Conservation (phyloP, 1,140 invertebrate species). For the Listronotus oregonensis region DNA sequence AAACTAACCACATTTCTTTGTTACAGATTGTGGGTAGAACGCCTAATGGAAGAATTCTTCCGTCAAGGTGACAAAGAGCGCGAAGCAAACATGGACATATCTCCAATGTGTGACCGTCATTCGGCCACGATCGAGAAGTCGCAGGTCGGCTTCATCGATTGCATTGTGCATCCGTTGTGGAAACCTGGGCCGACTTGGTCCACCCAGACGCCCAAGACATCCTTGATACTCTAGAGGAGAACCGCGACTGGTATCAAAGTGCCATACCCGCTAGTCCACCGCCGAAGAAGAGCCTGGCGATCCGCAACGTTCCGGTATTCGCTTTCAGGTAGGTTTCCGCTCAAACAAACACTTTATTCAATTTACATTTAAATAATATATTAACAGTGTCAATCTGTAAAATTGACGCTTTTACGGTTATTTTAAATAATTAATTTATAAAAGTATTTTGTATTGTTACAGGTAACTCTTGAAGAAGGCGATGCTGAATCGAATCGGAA, state of each 20-base stretch:
- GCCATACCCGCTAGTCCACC: slow-evolving; percentile 79
- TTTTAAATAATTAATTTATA: slow-evolving; percentile 19
- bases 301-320: slow-evolving; percentile 46
- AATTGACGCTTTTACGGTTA: too few relatives aligned
- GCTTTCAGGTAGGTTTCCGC: slow-evolving; percentile 63
- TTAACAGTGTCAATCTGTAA: not conserved
- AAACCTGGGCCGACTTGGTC: slow-evolving; percentile 99
- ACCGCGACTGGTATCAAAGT: slow-evolving; percentile 96
- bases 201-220: slow-evolving; percentile 98
- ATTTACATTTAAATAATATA: not conserved
- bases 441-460: slow-evolving; percentile 34
- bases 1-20: not conserved
- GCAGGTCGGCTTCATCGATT: slow-evolving; percentile 99
- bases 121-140: slow-evolving; percentile 97
- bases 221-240: slow-evolving; percentile 96
- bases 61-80: slow-evolving; percentile 92
- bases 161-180: slow-evolving; percentile 98
- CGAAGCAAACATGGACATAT: slow-evolving; percentile 92
- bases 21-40: slow-evolving; percentile 80
- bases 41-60: slow-evolving; percentile 98
- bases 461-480: slow-evolving; percentile 86
- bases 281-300: slow-evolving; percentile 57
- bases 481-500: slow-evolving; percentile 63
- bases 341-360: too few relatives aligned
- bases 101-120: slow-evolving; percentile 96